phyloP scores from a whole-genome alignment of 2,888 invertebrate species.

The Fragum sueziense region DNA sequence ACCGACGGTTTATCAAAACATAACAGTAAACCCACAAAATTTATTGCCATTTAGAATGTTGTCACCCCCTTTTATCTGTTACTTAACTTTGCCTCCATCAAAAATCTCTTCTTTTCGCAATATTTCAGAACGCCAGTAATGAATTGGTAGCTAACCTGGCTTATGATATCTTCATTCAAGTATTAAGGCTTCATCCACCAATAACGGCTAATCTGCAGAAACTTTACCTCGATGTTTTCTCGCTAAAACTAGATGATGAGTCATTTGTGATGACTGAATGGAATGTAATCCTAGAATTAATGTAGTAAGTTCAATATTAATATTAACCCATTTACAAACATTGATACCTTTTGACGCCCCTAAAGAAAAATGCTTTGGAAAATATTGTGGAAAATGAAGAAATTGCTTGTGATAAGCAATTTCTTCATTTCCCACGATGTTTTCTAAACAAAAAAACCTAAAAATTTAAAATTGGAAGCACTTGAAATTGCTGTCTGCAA shows the following conservation, averaged over 20 bases:
- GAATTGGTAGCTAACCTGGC: slow-evolving; percentile 49
- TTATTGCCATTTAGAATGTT: neutral
- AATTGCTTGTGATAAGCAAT: no score
- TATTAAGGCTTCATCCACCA: slow-evolving; percentile 68
- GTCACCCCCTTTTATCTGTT: neutral
- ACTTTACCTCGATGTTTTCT: slow-evolving; percentile 52
- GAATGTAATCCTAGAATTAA: slow-evolving; percentile 36
- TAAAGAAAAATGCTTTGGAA: no score
- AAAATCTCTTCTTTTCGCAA: neutral
- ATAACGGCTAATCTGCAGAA: slow-evolving; percentile 41
- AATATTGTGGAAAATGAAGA: no score
- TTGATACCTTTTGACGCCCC: no score
- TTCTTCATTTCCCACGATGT: no score
- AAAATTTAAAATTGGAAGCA: no score
- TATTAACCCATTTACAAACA: no score
- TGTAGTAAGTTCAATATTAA: slow-evolving; percentile 3
- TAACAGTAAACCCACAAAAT: no score
- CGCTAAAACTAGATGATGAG: slow-evolving; percentile 1
- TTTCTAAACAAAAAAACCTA: no score
- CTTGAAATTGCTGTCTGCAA: no score
- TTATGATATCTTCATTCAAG: slow-evolving; percentile 58
- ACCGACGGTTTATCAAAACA: no score
- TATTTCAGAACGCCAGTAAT: slow-evolving; percentile 17
- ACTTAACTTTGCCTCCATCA: neutral
- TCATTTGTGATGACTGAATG: slow-evolving; percentile 36